Evolutionary conservation across 2,888 invertebrate species (phyloP).

Genomic region (Agriopis aurantiaria): DNA sequence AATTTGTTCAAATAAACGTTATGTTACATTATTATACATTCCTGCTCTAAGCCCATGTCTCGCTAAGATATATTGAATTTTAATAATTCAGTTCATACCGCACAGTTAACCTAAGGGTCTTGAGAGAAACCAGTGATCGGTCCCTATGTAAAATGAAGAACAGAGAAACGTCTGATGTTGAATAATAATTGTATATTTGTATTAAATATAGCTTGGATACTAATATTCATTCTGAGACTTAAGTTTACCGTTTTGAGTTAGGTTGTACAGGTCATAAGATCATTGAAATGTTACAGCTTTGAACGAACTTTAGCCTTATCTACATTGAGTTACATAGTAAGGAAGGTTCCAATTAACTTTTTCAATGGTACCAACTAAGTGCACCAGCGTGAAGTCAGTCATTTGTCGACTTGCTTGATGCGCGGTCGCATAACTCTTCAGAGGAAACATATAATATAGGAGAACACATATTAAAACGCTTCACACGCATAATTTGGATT

Average conservation of each 20-base stretch:
- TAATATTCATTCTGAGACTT: neutral
- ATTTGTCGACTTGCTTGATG: no score
- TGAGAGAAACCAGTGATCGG: conserved; percentile 1
- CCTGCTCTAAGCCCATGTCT: conserved; percentile 6
- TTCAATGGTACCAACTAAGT: no score
- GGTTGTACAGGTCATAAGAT: neutral
- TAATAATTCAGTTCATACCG: conserved; percentile 39
- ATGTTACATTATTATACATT: neutral
- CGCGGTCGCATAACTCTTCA: no score
- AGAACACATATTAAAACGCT: no score
- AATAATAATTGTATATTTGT: conserved; percentile 15
- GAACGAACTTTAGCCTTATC: neutral
- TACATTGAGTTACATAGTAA: neutral
- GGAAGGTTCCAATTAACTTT: no score
- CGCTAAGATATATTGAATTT: conserved; percentile 34
- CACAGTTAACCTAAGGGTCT: conserved; percentile 15
- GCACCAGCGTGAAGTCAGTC: no score
- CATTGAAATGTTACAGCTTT: conserved; percentile 1
- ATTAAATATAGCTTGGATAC: neutral
- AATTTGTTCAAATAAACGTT: no score
- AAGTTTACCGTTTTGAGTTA: conserved; percentile 2
- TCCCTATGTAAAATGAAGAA: conserved; percentile 13
- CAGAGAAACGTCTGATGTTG: conserved; percentile 9
- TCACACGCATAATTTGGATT: no score
- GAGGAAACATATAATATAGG: no score